A percentile compares a stretch with the other conserved stretches of the same genome.
These are phyloP conservation scores for Hirtodrosophila duncani DNA, from an alignment of 2,888 invertebrate species.

Conservation along the genomic window DNA sequence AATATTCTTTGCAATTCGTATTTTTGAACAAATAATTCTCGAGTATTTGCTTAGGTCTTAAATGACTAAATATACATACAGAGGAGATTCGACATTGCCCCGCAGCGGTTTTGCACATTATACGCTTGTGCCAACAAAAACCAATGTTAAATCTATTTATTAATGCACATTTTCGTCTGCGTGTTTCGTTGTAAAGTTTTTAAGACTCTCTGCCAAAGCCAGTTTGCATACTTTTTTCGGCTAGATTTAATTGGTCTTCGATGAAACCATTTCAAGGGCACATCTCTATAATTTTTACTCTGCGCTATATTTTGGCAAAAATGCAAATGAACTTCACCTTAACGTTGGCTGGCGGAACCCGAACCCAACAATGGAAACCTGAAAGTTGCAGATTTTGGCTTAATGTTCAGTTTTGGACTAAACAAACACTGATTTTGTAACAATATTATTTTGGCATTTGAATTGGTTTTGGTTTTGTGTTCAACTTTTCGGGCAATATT, in stretches of 20 bases:
- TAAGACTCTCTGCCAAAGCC: background rate
- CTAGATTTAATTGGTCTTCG: constrained; percentile 54
- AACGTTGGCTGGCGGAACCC: constrained; percentile 35
- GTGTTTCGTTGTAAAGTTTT: no score
- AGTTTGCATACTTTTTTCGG: constrained; percentile 28
- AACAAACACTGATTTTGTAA: constrained; percentile 21
- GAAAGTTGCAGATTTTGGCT: no score
- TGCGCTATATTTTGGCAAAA: constrained; percentile 26
- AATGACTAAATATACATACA: no score
- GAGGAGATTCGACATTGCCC: no score
- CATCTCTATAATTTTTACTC: constrained; percentile 36
- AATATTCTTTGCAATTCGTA: background rate
- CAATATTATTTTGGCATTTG: constrained; percentile 31
- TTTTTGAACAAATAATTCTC: background rate
- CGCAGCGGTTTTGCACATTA: no score
- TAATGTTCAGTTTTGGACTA: constrained; percentile 56
- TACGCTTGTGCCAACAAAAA: background rate
- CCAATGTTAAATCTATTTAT: background rate
- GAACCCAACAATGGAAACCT: background rate
- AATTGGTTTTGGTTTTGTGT: constrained; percentile 9
- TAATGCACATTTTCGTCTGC: no score
- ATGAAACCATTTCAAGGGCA: constrained; percentile 65
- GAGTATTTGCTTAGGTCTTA: constrained; percentile 17
- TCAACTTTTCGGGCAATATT: constrained; percentile 2
- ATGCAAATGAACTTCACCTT: constrained; percentile 64